A percentile compares a stretch with the other conserved stretches of the same genome.
Evolutionary conservation across 2,113 vertebrate species (phyloP).

Genomic region (Lagopus leucura): DNA sequence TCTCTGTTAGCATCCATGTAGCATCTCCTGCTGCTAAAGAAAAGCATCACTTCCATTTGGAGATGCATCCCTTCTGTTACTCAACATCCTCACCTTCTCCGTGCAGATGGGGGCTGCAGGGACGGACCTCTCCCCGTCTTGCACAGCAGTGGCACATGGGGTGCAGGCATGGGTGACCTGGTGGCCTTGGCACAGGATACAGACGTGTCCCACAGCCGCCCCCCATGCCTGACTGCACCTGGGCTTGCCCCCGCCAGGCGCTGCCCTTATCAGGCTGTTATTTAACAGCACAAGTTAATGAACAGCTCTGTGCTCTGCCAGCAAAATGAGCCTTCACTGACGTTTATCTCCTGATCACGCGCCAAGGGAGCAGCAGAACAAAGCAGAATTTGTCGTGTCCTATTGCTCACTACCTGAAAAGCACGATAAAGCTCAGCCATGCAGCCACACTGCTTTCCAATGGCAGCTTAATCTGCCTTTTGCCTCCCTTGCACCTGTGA

Average conservation of each 20-base stretch:
- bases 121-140: not conserved
- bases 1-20: not conserved
- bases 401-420: not conserved
- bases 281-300: conserved; percentile 57
- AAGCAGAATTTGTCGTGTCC: conserved; percentile 19
- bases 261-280: conserved; percentile 20
- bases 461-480: conserved; percentile 34
- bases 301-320: conserved; percentile 36
- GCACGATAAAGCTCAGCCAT: not conserved
- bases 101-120: not conserved
- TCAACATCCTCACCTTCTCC: not conserved
- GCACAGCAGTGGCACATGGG: not conserved
- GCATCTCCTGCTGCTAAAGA: conserved; percentile 13
- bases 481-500: not conserved
- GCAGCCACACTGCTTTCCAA: not conserved
- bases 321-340: not conserved
- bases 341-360: not conserved
- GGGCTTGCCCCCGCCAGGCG: not conserved
- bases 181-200: not conserved
- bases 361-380: conserved; percentile 35
- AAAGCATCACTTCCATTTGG: not conserved
- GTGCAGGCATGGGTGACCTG: accelerated
- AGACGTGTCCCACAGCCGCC: accelerated
- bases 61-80: not conserved
- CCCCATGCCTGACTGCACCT: not conserved